Evolutionary conservation across 2,888 invertebrate genomes (phyloP).

Genomic region (Eupithecia exiguata): DNA sequence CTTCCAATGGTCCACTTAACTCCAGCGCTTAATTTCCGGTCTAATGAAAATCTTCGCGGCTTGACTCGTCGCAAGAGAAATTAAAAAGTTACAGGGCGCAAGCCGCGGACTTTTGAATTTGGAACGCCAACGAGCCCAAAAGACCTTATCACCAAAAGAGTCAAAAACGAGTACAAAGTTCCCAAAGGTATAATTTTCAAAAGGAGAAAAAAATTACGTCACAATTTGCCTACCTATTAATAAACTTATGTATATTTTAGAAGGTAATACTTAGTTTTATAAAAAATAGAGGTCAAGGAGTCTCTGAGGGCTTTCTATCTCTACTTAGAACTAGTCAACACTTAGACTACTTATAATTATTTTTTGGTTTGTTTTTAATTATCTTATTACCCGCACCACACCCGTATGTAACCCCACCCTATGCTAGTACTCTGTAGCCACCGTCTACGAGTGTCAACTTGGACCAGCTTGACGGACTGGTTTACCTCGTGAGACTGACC

Average conservation of each 20-base stretch:
- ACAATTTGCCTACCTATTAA: background rate
- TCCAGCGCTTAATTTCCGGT: slow-evolving; percentile 45
- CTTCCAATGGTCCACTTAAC: slow-evolving; percentile 38
- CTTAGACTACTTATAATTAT: background rate
- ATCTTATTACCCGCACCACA: background rate
- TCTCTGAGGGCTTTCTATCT: background rate
- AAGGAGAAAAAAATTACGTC: background rate
- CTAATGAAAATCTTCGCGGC: slow-evolving; percentile 45
- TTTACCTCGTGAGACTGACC: slow-evolving; percentile 13
- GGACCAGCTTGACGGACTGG: slow-evolving; percentile 13
- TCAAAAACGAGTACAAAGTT: background rate
- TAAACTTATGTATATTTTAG: too few relatives aligned
- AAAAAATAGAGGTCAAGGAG: too few relatives aligned
- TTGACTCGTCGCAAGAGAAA: slow-evolving; percentile 42
- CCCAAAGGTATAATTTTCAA: background rate
- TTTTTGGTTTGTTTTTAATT: too few relatives aligned
- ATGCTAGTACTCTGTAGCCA: background rate
- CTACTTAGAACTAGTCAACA: slow-evolving; percentile 5
- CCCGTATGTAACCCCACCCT: background rate
- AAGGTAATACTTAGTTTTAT: too few relatives aligned
- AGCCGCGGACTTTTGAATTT: slow-evolving; percentile 27
- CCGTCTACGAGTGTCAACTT: background rate
- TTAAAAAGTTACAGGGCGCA: slow-evolving; percentile 42
- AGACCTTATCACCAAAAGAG: background rate
- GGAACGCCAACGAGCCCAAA: slow-evolving; percentile 8